Base-by-base conservation (phyloP, 2,797 vertebrate species). In the Phylloscopus collybita region DNA sequence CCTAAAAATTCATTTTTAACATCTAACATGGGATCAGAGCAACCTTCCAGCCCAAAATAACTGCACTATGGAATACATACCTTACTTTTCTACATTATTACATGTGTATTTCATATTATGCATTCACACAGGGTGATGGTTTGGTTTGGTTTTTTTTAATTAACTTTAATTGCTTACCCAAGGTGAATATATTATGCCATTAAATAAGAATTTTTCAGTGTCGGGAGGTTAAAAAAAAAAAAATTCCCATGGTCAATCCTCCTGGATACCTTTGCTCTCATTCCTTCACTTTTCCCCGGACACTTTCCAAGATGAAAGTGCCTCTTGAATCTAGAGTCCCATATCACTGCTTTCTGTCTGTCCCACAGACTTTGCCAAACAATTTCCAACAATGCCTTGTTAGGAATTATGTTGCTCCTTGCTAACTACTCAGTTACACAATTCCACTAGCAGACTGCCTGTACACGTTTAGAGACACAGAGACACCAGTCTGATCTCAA, bases 51-150 rank as follows among this genome's bases (percentile, higher is more conserved):
- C n/a, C 45, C 34, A 40, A 36, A 49, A 53, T 12, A 34, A 38
- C 13, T 54, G 18, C 18, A 42, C 11, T 47, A 50, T 3, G 4
- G 10, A 82, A 65, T 21, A 56, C 1, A 17, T 4, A 7, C 3
- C 11, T 85, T n/a, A 56, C 9, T 75, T 1, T 42, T 25, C 16
- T 12, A 18, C 40, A 44, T 59, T 61, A 84, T 36, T 65, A 38
- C 0, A 0, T 10, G 9, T 20, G 1, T 14, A 38, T 22, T 65
- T 9, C 42, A 9, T 49, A 57, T 20, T 30, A 45, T 1, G 38
- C 14, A 57, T 25, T 75, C 36, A 79, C 12, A 56, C 7, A 13
- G 1, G 34, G 27, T 15, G 29, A 32, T 8, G 62, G 38, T 19
- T 50, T 21, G 27, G 25, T 30, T 76, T 27, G 49, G 2, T 1